Evolutionary conservation across 2,113 vertebrate species (phyloP).

Genomic region (Spheniscus mendiculus): DNA sequence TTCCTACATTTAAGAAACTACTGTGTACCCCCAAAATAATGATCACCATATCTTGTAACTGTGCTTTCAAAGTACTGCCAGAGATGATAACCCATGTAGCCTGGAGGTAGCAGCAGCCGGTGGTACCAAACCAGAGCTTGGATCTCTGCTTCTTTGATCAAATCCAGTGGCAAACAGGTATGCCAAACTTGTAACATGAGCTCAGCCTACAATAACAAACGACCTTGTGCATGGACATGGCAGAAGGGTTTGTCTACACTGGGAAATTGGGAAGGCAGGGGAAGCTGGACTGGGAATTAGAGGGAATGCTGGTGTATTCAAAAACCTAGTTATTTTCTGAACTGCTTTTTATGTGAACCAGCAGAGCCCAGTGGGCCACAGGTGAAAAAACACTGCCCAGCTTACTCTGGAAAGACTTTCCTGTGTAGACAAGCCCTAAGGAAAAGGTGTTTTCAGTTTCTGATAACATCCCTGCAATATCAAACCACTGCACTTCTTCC

Average conservation of each 20-base stretch:
- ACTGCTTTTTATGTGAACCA: background rate
- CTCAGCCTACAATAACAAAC: background rate
- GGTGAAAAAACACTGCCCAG: background rate
- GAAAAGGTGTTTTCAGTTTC: background rate
- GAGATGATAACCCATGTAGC: background rate
- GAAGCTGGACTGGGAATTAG: background rate
- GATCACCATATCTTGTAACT: rapidly evolving
- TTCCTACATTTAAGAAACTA: background rate
- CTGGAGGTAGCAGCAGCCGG: background rate
- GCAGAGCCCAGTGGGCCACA: background rate
- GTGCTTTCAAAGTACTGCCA: background rate
- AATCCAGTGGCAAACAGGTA: background rate
- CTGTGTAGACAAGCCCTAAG: background rate
- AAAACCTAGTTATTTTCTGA: background rate
- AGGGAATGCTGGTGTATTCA: background rate
- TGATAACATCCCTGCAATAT: background rate
- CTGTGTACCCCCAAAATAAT: background rate
- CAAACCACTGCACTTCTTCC: background rate
- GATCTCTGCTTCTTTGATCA: background rate
- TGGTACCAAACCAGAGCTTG: background rate
- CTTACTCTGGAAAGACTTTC: background rate
- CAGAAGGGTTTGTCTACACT: background rate
- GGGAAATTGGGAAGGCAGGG: background rate
- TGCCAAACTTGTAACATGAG: background rate
- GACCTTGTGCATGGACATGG: no score